Evolutionary conservation across 2,888 invertebrate species (phyloP).

Genomic region (Philaethria dido): DNA sequence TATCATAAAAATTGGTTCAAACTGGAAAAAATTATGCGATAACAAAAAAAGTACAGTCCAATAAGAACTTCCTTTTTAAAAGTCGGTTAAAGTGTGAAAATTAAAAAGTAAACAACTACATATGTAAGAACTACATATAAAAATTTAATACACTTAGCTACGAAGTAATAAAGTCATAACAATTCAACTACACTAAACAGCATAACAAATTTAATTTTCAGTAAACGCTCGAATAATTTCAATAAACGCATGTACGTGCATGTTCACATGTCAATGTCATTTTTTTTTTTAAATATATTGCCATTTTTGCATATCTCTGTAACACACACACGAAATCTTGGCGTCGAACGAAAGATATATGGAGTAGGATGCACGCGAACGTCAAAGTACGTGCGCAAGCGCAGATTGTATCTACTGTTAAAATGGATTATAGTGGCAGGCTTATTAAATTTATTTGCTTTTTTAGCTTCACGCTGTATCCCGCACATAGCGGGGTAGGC

Average conservation of each 20-base stretch:
- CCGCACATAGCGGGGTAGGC: too few relatives aligned
- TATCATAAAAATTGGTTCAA: too few relatives aligned
- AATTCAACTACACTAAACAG: not conserved
- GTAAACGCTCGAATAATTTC: constrained; percentile 21
- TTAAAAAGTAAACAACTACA: too few relatives aligned
- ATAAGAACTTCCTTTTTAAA: too few relatives aligned
- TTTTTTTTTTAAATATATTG: constrained; percentile 18
- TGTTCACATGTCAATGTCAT: constrained; percentile 29
- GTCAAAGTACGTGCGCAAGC: constrained; percentile 14
- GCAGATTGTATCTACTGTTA: constrained; percentile 3
- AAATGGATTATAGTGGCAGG: not conserved
- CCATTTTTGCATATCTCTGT: constrained; percentile 30
- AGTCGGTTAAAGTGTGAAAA: too few relatives aligned
- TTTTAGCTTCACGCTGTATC: too few relatives aligned
- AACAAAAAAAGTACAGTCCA: too few relatives aligned
- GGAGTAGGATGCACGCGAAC: constrained; percentile 6
- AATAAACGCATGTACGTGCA: constrained; percentile 6
- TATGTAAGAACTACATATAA: not conserved
- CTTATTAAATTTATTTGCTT: not conserved
- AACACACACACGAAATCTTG: constrained; percentile 21
- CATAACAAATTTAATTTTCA: constrained; percentile 2
- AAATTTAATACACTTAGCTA: not conserved
- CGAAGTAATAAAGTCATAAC: not conserved
- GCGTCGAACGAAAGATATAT: not conserved
- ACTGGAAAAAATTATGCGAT: too few relatives aligned